Evolutionary conservation across 2,797 vertebrate species (phyloP), one percentile per base, ranked within the genome.

Genomic region (Scyliorhinus canicula): DNA sequence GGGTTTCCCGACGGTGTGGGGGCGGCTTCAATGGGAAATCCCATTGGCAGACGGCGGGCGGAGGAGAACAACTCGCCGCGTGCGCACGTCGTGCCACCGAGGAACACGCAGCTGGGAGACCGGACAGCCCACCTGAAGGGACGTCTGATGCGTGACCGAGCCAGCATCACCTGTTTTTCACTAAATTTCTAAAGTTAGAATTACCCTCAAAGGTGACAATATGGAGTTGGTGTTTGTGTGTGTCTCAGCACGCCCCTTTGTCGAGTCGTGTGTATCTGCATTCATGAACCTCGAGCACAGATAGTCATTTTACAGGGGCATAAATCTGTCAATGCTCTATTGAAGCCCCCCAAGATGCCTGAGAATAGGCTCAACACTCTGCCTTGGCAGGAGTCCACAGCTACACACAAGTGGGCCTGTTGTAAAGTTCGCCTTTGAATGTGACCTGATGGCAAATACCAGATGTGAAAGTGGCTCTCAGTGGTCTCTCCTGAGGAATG

Each of bases 381-480:
- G 57, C 19, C n/a, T 91, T 91, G 57, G 88, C 88, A 40, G 24
- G 65, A 31, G 35, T 91, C 88, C 88, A 91, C 57, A 12, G 52
- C 31, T 91, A 44, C 44, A 21, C 60, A 91, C 60, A 91, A 91
- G 60, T 91, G 88, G 11, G 57, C 88, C 60, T 44, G 88, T 21
- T 91, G 60, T n/a, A 91, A 40, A 91, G 60, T 91, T 91, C 57
- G 3, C 2, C 67, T 93, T 69, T 93, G 28, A 52, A 52, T 74
- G 74, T 74, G 67, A 94, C 65, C 93, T 28, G 52, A 74, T 71
- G 44, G 63, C 44, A 94, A 69, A 94, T 55, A 52, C 67, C 93
- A 94, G 44, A 74, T 94, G 93, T 74, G 69, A 55, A 74, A 74
- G 67, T 94, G 67, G 52, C 47, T 52, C 44, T n/a, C 57, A 91